Evolutionary conservation across 2,113 vertebrate genomes (phyloP).

Genomic region (Lamprotornis superbus): DNA sequence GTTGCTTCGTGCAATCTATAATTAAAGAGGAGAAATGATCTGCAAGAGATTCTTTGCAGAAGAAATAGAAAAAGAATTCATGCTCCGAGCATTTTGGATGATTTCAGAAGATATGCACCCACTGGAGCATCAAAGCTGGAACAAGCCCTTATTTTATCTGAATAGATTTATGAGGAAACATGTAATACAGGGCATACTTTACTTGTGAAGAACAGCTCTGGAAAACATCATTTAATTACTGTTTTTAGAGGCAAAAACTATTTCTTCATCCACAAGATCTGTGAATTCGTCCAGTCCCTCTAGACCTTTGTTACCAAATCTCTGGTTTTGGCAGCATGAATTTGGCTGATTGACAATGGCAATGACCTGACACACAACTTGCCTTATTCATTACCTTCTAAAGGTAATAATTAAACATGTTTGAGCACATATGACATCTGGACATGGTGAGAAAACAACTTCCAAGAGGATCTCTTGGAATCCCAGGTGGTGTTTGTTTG

Average conservation of each 20-base stretch:
- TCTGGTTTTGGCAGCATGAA: neutral
- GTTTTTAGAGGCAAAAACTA: neutral
- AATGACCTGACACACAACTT: too few species aligned
- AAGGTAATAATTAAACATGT: neutral
- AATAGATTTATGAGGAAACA: neutral
- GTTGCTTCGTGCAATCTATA: neutral
- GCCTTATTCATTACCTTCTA: neutral
- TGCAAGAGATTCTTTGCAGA: neutral
- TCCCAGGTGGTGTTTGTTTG: neutral
- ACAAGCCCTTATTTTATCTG: neutral
- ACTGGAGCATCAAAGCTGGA: neutral
- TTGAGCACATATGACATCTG: neutral
- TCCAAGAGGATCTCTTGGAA: fast-evolving
- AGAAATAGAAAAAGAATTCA: neutral
- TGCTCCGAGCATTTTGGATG: neutral
- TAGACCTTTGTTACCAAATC: neutral
- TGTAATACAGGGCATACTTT: neutral
- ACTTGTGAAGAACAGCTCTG: neutral
- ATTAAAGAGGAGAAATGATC: neutral
- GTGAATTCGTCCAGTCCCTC: neutral
- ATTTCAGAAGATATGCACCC: neutral
- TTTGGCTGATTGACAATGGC: neutral
- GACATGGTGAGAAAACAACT: fast-evolving
- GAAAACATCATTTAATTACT: neutral
- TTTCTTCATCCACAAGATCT: neutral